A percentile compares a stretch with the other conserved stretches of the same genome.
These are phyloP conservation scores for Oncopeltus fasciatus DNA, from an alignment of 1,140 invertebrate species.

Conservation along the genomic window DNA sequence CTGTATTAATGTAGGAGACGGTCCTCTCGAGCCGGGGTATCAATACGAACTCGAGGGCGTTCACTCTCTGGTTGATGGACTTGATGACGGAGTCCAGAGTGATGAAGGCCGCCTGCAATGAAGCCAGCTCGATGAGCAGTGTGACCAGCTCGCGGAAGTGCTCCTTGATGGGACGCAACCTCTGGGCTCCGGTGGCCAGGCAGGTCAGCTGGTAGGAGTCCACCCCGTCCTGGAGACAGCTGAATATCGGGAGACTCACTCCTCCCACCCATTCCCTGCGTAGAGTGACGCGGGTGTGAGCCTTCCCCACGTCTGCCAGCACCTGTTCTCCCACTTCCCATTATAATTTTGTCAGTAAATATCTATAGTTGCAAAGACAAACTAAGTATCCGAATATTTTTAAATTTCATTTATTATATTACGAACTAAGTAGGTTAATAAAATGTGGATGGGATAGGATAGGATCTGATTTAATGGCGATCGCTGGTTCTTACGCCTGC, in stretches of 20 bases:
- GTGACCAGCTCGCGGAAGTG: slow-evolving; percentile 51
- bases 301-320: no score
- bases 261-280: no score
- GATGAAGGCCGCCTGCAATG: slow-evolving; percentile 56
- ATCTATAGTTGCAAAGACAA: no score
- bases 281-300: no score
- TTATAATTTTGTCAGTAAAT: no score
- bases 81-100: slow-evolving; percentile 47
- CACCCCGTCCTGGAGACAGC: not conserved
- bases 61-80: slow-evolving; percentile 60
- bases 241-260: not conserved
- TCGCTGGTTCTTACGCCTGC: no score
- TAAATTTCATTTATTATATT: no score
- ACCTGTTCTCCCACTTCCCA: no score
- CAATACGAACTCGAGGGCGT: slow-evolving; percentile 70
- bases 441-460: no score
- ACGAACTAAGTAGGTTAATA: no score
- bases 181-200: not conserved
- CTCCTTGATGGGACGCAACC: not conserved
- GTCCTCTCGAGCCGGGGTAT: slow-evolving; percentile 61
- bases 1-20: slow-evolving; percentile 55
- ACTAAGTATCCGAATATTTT: no score
- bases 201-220: not conserved
- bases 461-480: no score
- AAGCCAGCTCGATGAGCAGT: slow-evolving; percentile 52